A percentile compares a stretch with the other conserved stretches of the same genome.
These are phyloP conservation scores for Acrocephalus arundinaceus DNA, from an alignment of 2,113 vertebrate genomes.

Conservation along the genomic window DNA sequence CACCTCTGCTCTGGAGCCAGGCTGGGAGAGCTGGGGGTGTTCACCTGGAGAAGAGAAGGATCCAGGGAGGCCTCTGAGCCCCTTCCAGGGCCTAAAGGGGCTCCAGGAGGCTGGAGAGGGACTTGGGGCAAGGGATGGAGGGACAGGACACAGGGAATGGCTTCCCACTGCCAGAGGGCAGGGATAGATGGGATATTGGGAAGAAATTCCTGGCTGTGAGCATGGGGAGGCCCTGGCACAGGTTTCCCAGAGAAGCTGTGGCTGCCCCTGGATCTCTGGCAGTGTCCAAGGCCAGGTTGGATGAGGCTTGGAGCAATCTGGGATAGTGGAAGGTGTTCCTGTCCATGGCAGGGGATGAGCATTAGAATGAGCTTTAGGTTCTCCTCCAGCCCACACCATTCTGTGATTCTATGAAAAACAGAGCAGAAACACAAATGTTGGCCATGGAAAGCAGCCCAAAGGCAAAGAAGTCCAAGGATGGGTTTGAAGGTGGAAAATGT, in stretches of 20 bases:
- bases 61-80: neutral
- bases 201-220: fast-evolving
- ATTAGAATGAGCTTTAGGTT: neutral
- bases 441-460: neutral
- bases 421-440: neutral
- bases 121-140: neutral
- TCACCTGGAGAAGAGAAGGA: neutral
- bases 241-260: neutral
- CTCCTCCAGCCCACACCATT: neutral
- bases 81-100: neutral
- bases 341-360: fast-evolving
- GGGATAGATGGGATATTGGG: neutral
- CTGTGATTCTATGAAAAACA: neutral
- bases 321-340: neutral
- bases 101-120: neutral
- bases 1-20: neutral
- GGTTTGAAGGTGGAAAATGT: neutral
- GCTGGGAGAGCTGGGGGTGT: neutral
- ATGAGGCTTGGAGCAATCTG: fast-evolving
- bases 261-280: neutral
- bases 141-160: neutral
- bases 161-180: neutral
- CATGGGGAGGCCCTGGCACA: fast-evolving
- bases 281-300: neutral
- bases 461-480: neutral